Evolutionary conservation across 2,113 vertebrate genomes (phyloP).

Genomic region (Tetrax tetrax): DNA sequence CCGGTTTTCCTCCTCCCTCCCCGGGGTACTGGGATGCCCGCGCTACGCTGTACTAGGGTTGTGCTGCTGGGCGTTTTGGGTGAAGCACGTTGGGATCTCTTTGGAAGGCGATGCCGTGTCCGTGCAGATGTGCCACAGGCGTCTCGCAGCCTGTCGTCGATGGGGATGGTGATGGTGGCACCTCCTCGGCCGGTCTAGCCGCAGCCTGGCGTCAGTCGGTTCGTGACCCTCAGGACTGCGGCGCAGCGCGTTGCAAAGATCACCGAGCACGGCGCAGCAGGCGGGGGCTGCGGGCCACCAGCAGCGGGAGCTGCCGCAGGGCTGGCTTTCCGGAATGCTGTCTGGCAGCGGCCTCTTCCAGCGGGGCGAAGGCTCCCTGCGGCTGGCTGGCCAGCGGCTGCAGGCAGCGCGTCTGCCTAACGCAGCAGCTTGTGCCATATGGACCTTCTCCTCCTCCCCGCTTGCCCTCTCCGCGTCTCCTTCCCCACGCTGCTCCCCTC

Average conservation of each 20-base stretch:
- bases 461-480: slow-evolving; percentile 58
- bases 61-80: background rate
- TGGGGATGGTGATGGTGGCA: accelerated
- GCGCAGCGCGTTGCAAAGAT: background rate
- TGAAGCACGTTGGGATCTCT: background rate
- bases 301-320: slow-evolving; percentile 17
- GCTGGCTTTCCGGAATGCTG: background rate
- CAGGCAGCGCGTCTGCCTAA: background rate
- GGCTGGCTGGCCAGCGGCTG: background rate
- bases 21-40: accelerated
- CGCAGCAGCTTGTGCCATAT: slow-evolving; percentile 27
- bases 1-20: accelerated
- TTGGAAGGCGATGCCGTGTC: accelerated
- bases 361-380: background rate
- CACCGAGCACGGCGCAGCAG: background rate
- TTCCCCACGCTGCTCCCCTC: background rate
- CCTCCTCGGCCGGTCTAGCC: background rate
- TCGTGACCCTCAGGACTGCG: background rate
- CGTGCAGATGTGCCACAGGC: background rate
- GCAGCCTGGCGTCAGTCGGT: background rate
- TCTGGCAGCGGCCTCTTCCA: slow-evolving; percentile 27
- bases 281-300: background rate
- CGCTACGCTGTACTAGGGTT: background rate
- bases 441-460: slow-evolving; percentile 64
- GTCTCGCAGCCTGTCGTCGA: accelerated